phyloP scores from a whole-genome alignment of 2,113 vertebrate species.

The Hippocampus zosterae region DNA sequence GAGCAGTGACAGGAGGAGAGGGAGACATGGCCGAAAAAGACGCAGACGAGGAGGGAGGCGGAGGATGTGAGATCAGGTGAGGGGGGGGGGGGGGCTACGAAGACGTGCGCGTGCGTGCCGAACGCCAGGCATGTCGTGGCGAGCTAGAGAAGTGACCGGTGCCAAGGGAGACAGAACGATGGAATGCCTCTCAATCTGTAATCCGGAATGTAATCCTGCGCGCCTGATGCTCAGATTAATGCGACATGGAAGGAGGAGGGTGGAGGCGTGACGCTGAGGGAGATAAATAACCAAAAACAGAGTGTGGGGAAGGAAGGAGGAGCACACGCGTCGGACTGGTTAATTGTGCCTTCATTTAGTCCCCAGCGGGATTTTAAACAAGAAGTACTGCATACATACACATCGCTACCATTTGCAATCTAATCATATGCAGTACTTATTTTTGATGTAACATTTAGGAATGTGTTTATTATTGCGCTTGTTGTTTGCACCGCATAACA shows the following conservation, averaged over 20 bases:
- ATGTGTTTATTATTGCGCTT: no score
- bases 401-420: no score
- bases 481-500: no score
- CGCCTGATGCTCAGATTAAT: conserved; percentile 75
- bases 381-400: background rate
- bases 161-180: conserved; percentile 51
- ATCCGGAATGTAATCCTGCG: conserved; percentile 75
- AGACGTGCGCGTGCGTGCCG: conserved; percentile 5
- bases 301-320: conserved; percentile 37
- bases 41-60: conserved; percentile 15
- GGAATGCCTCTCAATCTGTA: conserved; percentile 70
- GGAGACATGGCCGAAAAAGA: conserved; percentile 29
- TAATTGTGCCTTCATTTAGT: conserved; percentile 1
- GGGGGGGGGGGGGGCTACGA: conserved; percentile 11
- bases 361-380: background rate
- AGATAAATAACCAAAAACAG: conserved; percentile 56
- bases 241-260: conserved; percentile 42
- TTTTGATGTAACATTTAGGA: no score
- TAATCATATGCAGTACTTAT: background rate
- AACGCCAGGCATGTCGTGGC: conserved; percentile 23
- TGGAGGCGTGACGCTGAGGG: conserved; percentile 29
- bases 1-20: conserved; percentile 38
- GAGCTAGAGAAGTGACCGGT: conserved; percentile 35
- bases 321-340: conserved; percentile 23
- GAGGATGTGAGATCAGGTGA: conserved; percentile 42